A percentile compares a stretch with the other conserved stretches of the same genome.
Conservation (phyloP, 2,797 vertebrate genomes). For the Fratercula arctica region DNA sequence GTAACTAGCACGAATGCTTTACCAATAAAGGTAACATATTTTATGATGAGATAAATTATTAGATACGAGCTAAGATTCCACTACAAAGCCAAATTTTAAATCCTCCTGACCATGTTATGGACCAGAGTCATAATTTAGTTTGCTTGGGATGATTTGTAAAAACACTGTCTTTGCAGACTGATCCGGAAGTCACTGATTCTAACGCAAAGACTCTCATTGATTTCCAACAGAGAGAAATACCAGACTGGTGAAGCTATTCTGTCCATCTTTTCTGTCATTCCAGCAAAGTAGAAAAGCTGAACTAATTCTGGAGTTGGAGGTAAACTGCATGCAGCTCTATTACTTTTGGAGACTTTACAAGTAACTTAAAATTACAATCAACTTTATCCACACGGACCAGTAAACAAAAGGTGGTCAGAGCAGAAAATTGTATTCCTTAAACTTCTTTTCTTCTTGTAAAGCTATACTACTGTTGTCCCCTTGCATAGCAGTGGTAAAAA, state of each 20-base stretch:
- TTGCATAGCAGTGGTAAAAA: background rate
- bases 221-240: background rate
- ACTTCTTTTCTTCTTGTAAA: background rate
- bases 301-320: background rate
- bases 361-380: background rate
- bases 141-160: background rate
- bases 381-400: background rate
- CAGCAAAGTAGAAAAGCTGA: background rate
- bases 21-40: background rate
- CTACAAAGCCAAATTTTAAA: background rate
- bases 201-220: background rate
- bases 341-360: background rate
- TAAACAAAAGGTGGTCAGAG: background rate
- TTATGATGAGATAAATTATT: background rate
- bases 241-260: background rate
- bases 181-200: background rate
- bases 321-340: background rate
- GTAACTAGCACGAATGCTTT: background rate
- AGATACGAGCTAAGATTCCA: background rate
- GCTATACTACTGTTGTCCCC: fast-evolving
- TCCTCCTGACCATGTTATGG: background rate
- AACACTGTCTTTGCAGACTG: fast-evolving
- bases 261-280: background rate
- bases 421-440: background rate
- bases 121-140: background rate